phyloP scores from a whole-genome alignment of 1,140 invertebrate genomes.

The Cotesia chilonis region DNA sequence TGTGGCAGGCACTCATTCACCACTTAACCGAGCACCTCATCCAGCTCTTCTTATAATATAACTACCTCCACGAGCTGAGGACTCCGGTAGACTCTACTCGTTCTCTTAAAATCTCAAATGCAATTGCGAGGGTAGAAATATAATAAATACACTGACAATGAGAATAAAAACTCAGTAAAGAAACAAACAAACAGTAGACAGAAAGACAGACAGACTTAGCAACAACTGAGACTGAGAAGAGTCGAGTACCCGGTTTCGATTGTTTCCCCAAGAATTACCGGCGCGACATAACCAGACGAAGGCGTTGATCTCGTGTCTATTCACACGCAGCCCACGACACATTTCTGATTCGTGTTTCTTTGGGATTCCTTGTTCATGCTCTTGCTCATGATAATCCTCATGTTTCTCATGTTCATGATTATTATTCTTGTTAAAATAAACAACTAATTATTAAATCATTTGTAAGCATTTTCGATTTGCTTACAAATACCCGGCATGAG shows the following conservation, averaged over 20 bases:
- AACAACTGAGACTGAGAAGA: no score
- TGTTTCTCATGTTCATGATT: no score
- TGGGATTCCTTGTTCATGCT: neutral
- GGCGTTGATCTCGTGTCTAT: slow-evolving; percentile 47
- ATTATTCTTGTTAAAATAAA: no score
- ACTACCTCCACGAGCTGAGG: no score
- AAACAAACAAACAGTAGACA: no score
- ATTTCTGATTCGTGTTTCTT: slow-evolving; percentile 27
- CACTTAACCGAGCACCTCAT: neutral
- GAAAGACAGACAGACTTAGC: slow-evolving; percentile 4
- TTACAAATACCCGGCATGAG: neutral
- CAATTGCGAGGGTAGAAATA: neutral
- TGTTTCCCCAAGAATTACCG: slow-evolving; percentile 30
- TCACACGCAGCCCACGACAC: slow-evolving; percentile 53
- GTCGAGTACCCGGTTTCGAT: neutral
- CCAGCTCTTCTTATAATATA: neutral
- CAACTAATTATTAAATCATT: no score
- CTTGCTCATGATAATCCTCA: neutral
- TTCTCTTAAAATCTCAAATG: no score
- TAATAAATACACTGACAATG: neutral
- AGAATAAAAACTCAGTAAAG: neutral
- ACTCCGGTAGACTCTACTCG: neutral
- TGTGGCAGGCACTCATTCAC: slow-evolving; percentile 5
- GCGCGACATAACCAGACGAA: slow-evolving; percentile 35
- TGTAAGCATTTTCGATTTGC: no score